phyloP scores from a whole-genome alignment of 2,113 vertebrate species.

The Nestor notabilis region DNA sequence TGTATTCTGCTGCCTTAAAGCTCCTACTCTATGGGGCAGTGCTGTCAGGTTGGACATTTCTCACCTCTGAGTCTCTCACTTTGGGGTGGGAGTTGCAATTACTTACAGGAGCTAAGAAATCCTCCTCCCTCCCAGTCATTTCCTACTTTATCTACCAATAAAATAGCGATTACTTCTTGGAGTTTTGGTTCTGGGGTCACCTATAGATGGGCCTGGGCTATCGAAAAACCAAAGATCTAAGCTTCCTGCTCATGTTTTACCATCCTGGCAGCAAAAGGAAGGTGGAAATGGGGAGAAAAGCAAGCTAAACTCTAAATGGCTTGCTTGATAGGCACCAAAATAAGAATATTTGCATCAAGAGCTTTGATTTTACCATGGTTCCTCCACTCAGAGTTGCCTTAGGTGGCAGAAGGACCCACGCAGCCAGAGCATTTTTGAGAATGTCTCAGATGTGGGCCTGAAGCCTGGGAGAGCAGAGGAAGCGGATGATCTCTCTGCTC shows the following conservation, averaged over 20 bases:
- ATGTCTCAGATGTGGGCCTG: not conserved
- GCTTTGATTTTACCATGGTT: not conserved
- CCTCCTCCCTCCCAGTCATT: not conserved
- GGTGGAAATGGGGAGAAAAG: not conserved
- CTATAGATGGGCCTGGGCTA: not conserved
- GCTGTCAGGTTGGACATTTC: not conserved
- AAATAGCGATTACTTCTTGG: not conserved
- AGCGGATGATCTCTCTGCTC: rapidly evolving
- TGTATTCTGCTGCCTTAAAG: not conserved
- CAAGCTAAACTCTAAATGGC: not conserved
- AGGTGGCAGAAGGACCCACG: not conserved
- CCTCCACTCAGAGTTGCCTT: not conserved
- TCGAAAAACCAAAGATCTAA: not conserved
- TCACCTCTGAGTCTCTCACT: not conserved
- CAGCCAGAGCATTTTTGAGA: not conserved
- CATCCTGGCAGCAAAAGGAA: not conserved
- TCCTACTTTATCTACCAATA: not conserved
- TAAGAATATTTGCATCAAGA: not conserved
- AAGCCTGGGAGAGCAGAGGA: not conserved
- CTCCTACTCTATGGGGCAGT: not conserved
- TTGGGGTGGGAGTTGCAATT: not conserved
- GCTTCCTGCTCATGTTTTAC: not conserved
- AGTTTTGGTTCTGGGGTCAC: not conserved
- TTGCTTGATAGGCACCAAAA: not conserved
- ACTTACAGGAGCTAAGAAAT: not conserved